Conservation (phyloP, 2,113 vertebrate species). For the Peromyscus californicus region DNA sequence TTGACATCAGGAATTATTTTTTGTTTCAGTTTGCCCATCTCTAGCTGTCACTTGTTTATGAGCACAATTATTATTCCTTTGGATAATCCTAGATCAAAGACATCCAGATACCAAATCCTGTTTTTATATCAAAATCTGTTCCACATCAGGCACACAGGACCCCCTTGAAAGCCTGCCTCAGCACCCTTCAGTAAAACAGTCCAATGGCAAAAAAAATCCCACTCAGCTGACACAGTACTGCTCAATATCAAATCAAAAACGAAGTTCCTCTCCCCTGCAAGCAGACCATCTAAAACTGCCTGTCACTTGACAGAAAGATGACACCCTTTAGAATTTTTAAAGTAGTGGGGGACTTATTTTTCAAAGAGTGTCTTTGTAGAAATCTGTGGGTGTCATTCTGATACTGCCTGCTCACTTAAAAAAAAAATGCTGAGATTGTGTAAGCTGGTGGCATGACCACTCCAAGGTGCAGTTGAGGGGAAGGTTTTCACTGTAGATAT, state of each 20-base stretch:
- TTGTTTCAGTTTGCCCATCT: conserved; percentile 44
- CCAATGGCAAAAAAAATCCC: neutral
- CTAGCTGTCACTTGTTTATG: neutral
- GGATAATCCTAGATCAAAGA: conserved; percentile 63
- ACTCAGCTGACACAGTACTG: neutral
- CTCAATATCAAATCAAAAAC: neutral
- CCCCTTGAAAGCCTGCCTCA: neutral
- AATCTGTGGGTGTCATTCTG: neutral
- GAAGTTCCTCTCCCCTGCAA: neutral
- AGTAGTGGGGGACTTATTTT: neutral
- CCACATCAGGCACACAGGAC: neutral
- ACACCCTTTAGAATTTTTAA: neutral
- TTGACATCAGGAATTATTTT: conserved; percentile 44
- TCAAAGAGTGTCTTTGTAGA: neutral
- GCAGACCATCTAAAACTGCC: neutral
- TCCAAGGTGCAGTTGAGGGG: too few species aligned
- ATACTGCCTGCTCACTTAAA: neutral
- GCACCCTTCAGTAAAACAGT: neutral
- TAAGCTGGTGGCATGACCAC: neutral
- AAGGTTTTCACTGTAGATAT: neutral
- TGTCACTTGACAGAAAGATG: neutral
- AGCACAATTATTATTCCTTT: conserved; percentile 31
- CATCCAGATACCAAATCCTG: conserved; percentile 33
- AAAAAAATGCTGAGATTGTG: neutral
- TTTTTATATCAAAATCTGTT: conserved; percentile 67